A percentile compares a stretch with the other conserved stretches of the same genome.
Conservation (phyloP, 2,113 vertebrate genomes). For the Cinclus mexicanus region DNA sequence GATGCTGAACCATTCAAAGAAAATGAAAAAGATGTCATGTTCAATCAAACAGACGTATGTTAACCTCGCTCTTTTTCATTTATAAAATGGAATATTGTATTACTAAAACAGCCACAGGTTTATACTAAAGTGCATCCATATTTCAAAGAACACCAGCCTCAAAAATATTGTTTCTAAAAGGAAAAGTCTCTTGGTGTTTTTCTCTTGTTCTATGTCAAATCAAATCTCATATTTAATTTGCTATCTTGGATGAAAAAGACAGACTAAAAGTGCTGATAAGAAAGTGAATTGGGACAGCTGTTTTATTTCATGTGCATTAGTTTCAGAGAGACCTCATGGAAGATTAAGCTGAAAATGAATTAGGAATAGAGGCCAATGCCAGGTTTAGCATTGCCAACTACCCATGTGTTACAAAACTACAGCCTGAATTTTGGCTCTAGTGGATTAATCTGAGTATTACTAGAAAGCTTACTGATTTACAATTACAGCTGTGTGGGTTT, state of each 20-base stretch:
- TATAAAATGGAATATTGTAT: not conserved
- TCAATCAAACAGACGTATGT: not conserved
- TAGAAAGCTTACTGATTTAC: conserved; percentile 30
- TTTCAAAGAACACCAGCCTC: conserved; percentile 31
- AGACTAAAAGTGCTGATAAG: conserved; percentile 53
- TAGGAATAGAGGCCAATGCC: conserved; percentile 29
- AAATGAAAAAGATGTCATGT: not conserved
- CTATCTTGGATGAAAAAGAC: conserved; percentile 41
- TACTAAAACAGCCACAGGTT: not conserved
- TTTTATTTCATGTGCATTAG: conserved; percentile 48
- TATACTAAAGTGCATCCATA: conserved; percentile 15
- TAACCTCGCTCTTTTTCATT: not conserved
- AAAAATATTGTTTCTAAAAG: conserved; percentile 45
- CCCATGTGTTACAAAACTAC: not conserved
- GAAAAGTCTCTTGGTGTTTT: conserved; percentile 33
- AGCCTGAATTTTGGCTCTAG: conserved; percentile 8
- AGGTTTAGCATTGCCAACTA: conserved; percentile 4
- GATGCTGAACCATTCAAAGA: not conserved
- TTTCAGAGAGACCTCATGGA: conserved; percentile 4
- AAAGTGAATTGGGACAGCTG: conserved; percentile 36
- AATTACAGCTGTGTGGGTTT: not conserved
- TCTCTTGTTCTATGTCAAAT: conserved; percentile 33
- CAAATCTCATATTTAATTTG: conserved; percentile 48
- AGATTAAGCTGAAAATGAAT: conserved; percentile 57
- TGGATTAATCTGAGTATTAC: conserved; percentile 35